Conservation (phyloP, 2,888 invertebrate genomes). For the Philhelius pedissequus region DNA sequence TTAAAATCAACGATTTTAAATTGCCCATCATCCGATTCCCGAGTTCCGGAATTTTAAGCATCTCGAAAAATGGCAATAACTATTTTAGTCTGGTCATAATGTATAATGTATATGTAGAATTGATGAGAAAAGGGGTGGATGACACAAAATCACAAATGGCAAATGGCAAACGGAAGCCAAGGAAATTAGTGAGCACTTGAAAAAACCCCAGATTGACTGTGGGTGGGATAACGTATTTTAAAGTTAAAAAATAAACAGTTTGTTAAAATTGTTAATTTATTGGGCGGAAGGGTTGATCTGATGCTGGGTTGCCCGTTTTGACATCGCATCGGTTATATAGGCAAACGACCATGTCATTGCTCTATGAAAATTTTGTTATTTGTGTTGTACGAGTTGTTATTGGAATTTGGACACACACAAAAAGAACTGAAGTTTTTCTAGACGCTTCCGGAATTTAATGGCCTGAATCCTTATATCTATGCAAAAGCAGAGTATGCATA, state of each 20-base stretch:
- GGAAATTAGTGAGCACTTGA: slow-evolving; percentile 68
- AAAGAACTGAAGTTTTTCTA: slow-evolving; percentile 57
- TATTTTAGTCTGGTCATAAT: no score
- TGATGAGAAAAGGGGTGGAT: slow-evolving; percentile 13
- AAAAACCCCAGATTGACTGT: slow-evolving; percentile 60
- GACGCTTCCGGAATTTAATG: slow-evolving; percentile 78
- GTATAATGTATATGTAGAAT: no score
- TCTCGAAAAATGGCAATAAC: not conserved
- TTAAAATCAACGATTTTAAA: slow-evolving; percentile 68
- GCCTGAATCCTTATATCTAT: slow-evolving; percentile 76
- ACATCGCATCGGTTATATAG: slow-evolving; percentile 46
- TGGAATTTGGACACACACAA: slow-evolving; percentile 33
- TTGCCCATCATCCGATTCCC: slow-evolving; percentile 59
- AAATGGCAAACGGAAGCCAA: slow-evolving; percentile 60
- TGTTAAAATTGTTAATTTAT: slow-evolving; percentile 62
- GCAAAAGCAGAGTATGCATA: not conserved
- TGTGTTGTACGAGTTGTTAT: slow-evolving; percentile 7
- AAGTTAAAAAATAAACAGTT: slow-evolving; percentile 36
- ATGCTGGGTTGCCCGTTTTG: slow-evolving; percentile 2
- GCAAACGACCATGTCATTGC: slow-evolving; percentile 64
- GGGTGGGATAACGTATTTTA: slow-evolving; percentile 58
- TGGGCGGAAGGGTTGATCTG: slow-evolving; percentile 66
- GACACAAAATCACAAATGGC: slow-evolving; percentile 33
- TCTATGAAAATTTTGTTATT: slow-evolving; percentile 51
- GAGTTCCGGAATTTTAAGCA: slow-evolving; percentile 21